phyloP scores from a whole-genome alignment of 2,113 vertebrate species.

The Chrysemys picta region DNA sequence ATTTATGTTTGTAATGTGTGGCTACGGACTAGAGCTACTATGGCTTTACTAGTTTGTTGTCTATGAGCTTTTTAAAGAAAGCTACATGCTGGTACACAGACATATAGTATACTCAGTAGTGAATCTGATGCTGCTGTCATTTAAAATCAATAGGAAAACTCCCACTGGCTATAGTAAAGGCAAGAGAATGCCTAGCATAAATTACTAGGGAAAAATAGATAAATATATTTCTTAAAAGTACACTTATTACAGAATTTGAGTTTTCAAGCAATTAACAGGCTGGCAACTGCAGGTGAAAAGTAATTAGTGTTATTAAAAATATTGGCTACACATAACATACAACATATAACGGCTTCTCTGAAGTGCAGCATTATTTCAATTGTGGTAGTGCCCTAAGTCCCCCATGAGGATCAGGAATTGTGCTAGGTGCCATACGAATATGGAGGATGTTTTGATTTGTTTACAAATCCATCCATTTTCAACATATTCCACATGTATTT shows the following conservation, averaged over 20 bases:
- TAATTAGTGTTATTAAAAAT: neutral
- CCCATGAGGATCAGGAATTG: neutral
- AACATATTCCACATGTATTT: neutral
- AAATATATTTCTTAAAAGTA: neutral
- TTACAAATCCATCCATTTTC: neutral
- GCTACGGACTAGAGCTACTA: neutral
- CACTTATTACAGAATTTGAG: neutral
- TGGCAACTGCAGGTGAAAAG: neutral
- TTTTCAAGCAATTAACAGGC: neutral
- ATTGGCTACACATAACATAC: neutral
- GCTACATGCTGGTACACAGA: too few species aligned
- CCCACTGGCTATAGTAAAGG: too few species aligned
- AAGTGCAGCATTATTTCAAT: neutral
- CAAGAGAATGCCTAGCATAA: too few species aligned
- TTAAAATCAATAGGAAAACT: too few species aligned
- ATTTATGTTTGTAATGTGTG: neutral
- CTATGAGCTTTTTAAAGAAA: too few species aligned
- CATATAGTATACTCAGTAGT: too few species aligned
- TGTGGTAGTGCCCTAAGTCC: neutral
- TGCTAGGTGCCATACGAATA: neutral
- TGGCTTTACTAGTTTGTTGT: neutral
- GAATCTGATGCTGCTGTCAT: too few species aligned
- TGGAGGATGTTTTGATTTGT: neutral
- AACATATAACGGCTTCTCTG: neutral
- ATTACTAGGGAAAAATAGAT: neutral